Percentiles rank a stretch among this genome's conserved stretches.
phyloP scores from a whole-genome alignment of 2,888 invertebrate species.

The Zeuzera pyrina region DNA sequence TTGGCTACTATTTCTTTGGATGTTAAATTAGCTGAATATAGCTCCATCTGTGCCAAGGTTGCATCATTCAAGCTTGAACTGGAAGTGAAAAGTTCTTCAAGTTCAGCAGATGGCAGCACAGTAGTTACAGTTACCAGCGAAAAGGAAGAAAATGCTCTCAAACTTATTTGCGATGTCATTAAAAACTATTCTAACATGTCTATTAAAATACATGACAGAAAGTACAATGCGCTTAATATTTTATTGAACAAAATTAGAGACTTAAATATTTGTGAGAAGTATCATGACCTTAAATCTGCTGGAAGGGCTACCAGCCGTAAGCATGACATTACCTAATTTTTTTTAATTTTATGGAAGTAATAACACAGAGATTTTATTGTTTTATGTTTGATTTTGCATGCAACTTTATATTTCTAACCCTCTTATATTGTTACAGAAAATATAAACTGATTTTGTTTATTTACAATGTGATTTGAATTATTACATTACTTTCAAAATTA shows the following conservation, averaged over 20 bases:
- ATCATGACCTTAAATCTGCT: conserved; percentile 32
- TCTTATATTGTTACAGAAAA: too few species aligned
- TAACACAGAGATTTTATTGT: too few species aligned
- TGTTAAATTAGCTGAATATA: conserved; percentile 24
- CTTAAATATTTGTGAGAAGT: conserved; percentile 34
- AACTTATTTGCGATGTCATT: conserved; percentile 30
- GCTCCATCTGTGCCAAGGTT: conserved; percentile 22
- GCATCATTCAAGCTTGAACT: conserved; percentile 10
- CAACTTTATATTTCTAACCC: too few species aligned
- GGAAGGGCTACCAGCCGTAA: conserved; percentile 30
- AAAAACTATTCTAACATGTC: conserved; percentile 32
- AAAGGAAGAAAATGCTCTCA: conserved; percentile 15
- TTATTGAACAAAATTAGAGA: conserved; percentile 37
- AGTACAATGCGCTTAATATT: conserved; percentile 33
- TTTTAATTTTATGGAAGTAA: too few species aligned
- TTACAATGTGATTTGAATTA: too few species aligned
- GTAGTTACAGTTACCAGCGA: conserved; percentile 25
- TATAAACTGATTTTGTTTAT: too few species aligned
- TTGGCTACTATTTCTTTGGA: conserved; percentile 21
- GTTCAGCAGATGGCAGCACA: conserved; percentile 28
- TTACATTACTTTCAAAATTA: too few species aligned
- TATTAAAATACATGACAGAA: conserved; percentile 22
- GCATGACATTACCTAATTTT: too few species aligned
- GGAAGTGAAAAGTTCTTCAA: conserved; percentile 9
- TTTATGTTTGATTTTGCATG: background rate